Percentiles rank a stretch among this genome's conserved stretches.
Conservation (phyloP, 2,113 vertebrate genomes). For the Pseudonaja textilis region DNA sequence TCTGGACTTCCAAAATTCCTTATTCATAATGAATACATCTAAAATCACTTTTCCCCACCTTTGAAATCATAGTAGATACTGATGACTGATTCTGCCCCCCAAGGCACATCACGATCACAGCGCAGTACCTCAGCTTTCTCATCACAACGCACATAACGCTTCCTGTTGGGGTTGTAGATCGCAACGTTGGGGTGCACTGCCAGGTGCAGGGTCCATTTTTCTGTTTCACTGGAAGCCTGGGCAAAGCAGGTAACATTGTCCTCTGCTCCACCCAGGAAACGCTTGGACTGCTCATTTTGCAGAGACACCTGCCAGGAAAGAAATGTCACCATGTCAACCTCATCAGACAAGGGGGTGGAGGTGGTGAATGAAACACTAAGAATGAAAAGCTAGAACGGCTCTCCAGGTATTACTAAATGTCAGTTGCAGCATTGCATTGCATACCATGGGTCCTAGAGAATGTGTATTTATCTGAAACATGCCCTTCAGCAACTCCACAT, state of each 20-base stretch:
- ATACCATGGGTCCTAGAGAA: background rate
- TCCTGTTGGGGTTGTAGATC: slow-evolving; percentile 29
- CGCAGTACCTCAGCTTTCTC: slow-evolving; percentile 11
- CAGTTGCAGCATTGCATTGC: background rate
- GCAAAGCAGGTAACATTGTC: slow-evolving; percentile 48
- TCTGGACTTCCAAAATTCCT: background rate
- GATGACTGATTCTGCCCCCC: slow-evolving; percentile 39
- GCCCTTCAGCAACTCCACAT: background rate
- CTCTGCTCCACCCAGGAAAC: slow-evolving; percentile 46
- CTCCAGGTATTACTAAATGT: background rate
- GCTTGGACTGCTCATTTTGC: slow-evolving; percentile 42
- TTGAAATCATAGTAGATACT: slow-evolving; percentile 37
- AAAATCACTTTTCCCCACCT: slow-evolving; percentile 16
- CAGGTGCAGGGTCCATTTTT: slow-evolving; percentile 44
- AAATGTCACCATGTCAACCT: background rate
- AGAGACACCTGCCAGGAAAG: slow-evolving; percentile 31
- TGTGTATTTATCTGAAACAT: background rate
- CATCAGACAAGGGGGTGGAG: background rate
- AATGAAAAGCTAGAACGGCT: background rate
- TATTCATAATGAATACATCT: background rate
- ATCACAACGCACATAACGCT: slow-evolving; percentile 39
- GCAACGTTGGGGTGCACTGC: slow-evolving; percentile 39
- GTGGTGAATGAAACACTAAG: background rate
- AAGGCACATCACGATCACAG: slow-evolving; percentile 44
- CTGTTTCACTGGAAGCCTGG: slow-evolving; percentile 33